phyloP scores from a whole-genome alignment of 2,113 vertebrate species.

The Thermophis baileyi region DNA sequence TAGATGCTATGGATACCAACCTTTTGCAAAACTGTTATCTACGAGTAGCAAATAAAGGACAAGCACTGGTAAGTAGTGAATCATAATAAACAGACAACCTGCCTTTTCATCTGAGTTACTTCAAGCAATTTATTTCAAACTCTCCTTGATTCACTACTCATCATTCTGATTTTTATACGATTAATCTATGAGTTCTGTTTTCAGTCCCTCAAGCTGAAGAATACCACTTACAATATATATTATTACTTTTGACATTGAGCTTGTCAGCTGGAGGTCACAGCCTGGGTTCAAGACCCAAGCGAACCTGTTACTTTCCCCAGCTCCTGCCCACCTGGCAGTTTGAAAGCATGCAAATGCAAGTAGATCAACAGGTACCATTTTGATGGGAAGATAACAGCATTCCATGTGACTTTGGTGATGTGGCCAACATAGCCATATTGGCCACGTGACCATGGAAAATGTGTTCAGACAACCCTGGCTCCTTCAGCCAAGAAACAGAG shows the following conservation, averaged over 20 bases:
- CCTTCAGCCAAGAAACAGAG: neutral
- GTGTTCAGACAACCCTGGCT: neutral
- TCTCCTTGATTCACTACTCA: neutral
- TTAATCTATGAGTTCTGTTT: slow-evolving; percentile 2
- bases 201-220: slow-evolving; percentile 4
- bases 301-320: neutral
- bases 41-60: neutral
- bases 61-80: neutral
- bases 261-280: neutral
- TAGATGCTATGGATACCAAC: neutral
- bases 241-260: neutral
- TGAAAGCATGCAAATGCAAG: neutral
- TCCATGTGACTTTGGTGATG: neutral
- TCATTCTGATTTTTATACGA: slow-evolving; percentile 6
- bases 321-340: neutral
- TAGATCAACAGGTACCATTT: neutral
- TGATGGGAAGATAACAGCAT: neutral
- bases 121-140: slow-evolving; percentile 7
- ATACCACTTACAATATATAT: neutral
- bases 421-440: neutral
- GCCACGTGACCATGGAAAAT: neutral
- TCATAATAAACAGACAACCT: neutral
- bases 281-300: neutral
- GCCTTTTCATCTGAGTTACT: neutral
- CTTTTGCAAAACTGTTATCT: neutral